A percentile compares a stretch with the other conserved stretches of the same genome.
Conservation (phyloP, 1,140 invertebrate species). For the Drosophila ogumai region DNA sequence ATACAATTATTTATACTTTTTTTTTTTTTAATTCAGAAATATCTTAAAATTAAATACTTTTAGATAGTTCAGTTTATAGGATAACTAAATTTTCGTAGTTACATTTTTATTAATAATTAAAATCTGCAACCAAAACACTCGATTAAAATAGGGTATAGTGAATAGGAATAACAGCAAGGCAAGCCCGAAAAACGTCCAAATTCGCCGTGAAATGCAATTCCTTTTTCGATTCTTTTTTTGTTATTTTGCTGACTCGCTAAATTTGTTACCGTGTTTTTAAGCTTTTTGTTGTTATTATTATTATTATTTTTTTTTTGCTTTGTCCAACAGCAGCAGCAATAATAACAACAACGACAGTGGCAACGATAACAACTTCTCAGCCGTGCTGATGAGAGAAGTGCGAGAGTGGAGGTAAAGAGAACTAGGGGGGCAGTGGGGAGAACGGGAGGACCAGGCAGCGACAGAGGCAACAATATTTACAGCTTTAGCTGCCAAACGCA, state of each 20-base stretch:
- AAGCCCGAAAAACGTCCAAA: constrained; percentile 64
- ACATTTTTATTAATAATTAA: too few species aligned
- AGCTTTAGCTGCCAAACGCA: constrained; percentile 68
- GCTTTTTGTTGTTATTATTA: constrained; percentile 57
- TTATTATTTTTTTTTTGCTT: constrained; percentile 42
- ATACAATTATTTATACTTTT: too few species aligned
- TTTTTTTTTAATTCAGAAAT: too few species aligned
- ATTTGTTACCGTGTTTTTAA: constrained; percentile 76
- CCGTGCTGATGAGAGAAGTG: constrained; percentile 46
- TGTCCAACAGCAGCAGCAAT: constrained; percentile 47
- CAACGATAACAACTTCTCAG: constrained; percentile 81
- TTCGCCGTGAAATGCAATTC: constrained; percentile 79
- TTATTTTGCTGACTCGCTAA: constrained; percentile 72
- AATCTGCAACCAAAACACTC: too few species aligned
- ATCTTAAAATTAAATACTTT: too few species aligned
- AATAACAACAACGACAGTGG: constrained; percentile 44
- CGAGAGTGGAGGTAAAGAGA: constrained; percentile 14
- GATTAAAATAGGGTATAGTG: constrained; percentile 15
- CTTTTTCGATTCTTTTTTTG: constrained; percentile 73
- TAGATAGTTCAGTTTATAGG: too few species aligned
- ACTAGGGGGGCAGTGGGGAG: constrained; percentile 5
- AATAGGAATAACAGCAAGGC: constrained; percentile 28
- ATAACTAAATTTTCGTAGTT: too few species aligned
- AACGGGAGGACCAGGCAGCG: constrained; percentile 53
- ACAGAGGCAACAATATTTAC: constrained; percentile 75